Percentiles rank a stretch among this genome's conserved stretches.
Conservation (phyloP, 1,140 invertebrate species). For the Drosophila ironensis region DNA sequence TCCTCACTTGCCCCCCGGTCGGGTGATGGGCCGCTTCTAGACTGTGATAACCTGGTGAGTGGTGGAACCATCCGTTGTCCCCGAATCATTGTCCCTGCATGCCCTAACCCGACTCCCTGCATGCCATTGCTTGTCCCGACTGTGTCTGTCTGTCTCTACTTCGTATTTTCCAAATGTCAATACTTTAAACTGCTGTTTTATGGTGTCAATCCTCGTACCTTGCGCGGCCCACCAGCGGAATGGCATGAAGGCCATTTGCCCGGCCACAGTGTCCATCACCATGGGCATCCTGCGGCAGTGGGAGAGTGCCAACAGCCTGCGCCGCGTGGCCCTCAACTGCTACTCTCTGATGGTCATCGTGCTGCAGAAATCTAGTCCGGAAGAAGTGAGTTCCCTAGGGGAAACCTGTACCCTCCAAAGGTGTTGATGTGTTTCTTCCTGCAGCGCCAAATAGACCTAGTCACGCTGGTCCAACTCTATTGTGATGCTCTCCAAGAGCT, state of each 20-base stretch:
- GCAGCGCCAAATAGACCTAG: slow-evolving; percentile 85
- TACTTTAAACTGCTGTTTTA: neutral
- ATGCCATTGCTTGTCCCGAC: slow-evolving; percentile 28
- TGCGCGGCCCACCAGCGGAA: slow-evolving; percentile 83
- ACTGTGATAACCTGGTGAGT: slow-evolving; percentile 82
- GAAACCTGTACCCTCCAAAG: neutral
- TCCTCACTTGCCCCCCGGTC: slow-evolving; percentile 63
- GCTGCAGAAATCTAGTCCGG: slow-evolving; percentile 84
- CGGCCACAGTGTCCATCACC: slow-evolving; percentile 85
- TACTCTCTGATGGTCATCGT: slow-evolving; percentile 84
- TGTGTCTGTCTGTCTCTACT: neutral
- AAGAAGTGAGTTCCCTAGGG: slow-evolving; percentile 83
- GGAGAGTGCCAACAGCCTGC: slow-evolving; percentile 76
- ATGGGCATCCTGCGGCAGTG: slow-evolving; percentile 82
- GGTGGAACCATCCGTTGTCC: slow-evolving; percentile 36
- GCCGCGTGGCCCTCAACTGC: slow-evolving; percentile 83
- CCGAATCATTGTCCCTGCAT: slow-evolving; percentile 54
- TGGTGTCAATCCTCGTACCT: no score
- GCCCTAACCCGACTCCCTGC: slow-evolving; percentile 36
- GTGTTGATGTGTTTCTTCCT: neutral
- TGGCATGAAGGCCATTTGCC: slow-evolving; percentile 85
- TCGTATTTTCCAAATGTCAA: neutral
- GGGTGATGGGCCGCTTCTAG: slow-evolving; percentile 77
- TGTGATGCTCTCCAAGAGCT: slow-evolving; percentile 80
- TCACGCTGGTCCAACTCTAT: slow-evolving; percentile 84